Base-by-base conservation (phyloP, 2,888 invertebrate genomes). In the Oxyscelio sp. region DNA sequence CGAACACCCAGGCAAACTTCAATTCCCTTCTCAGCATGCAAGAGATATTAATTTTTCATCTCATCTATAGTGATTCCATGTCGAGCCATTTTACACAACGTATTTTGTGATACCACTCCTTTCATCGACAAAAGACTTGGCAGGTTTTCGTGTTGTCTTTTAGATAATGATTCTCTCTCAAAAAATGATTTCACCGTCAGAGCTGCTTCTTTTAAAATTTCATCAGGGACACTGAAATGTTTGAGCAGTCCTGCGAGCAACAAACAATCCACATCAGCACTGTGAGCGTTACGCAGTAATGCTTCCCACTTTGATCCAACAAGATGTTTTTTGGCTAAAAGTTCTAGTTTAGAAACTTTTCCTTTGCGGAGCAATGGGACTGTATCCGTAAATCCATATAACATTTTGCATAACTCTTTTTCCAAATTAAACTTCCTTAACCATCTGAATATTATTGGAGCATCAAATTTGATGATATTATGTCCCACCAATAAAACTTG, bases 401-500 rank as follows among this genome's bases (percentile, higher is more conserved):
- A 27, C n/a, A 78, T 48, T 9, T 48, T 6, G 45, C 52, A 68
- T 2, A 78, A 59, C 1, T 75, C 75, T 13, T 45, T 68, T 11
- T 38, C 31, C 2, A 54, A 11, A 19, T 58, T 22, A 34, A 38
- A 27, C 13, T 40, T 6, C 15, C 19, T 15, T 6, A 77, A 52
- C 77, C 58, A 78, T 13, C 24, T 52, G 11, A 78, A 31, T 13
- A 61, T 52, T 5, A 56, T 5, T 43, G 61, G 68, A 24, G 58
- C 52, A 38, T 78, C 61, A 31, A 61, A 70, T 54, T 45, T 78
- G 38, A 77, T 68, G 9, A 78, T 17, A 45, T 78, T 78, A n/a
- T 78, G 78, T 0, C 78, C 78, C 11, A 78, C 45, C 1, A 77
- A 27, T 6, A 77, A 27, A 13, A 68, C 22, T 31, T 78, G 75